Evolutionary conservation across 1,140 invertebrate species (phyloP), one percentile per base, ranked within the genome.

Genomic region (Schlechtendalia chinensis): DNA sequence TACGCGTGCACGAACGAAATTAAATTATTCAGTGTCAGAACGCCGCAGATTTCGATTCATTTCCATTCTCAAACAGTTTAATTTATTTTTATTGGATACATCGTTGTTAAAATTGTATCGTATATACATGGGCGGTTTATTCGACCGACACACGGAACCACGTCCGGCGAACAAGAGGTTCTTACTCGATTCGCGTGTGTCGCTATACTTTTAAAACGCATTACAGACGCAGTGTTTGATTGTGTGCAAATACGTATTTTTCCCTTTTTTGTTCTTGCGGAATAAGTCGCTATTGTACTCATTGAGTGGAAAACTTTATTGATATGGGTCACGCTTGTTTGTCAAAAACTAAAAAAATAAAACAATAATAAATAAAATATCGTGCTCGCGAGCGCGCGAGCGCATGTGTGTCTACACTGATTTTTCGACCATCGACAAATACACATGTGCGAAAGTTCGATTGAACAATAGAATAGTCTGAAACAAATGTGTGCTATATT

Each of bases 291-390:
- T 24, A 61, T 79, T 63, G 75, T 59, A 79, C 5, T 56, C 54
- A n/a, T 16, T 6, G 32, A 79, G 56, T 63, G 58, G 22, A 74
- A 74, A 77, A 79, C 16, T 79, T 79, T 79, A 79, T 79, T 63
- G 54, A 79, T 79, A 79, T 54, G 58, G 58, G 75, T 79, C 75
- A 79, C 75, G 75, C n/a, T 79, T 61, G 58, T 79, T 50, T 63
- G 58, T 79, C 39, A 50, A 58, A 47, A 53, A 71, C n/a, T n/a
- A 45, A 77, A 11, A 77, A 75, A 69, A 47, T 4, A 69, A 29
- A 72, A 54, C 19, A 47, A 71, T 16, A 22, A 12, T 22, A 39
- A 45, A 69, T 47, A 69, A 29, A 65, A 65, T 65, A 22, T 54
- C 53, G 27, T 61, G 16, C 27, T 14, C 16, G 6, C 1, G 17